Evolutionary conservation across 2,113 vertebrate species (phyloP), one percentile per base, ranked within the genome.

Genomic region (Phalacrocorax pelagicus): DNA sequence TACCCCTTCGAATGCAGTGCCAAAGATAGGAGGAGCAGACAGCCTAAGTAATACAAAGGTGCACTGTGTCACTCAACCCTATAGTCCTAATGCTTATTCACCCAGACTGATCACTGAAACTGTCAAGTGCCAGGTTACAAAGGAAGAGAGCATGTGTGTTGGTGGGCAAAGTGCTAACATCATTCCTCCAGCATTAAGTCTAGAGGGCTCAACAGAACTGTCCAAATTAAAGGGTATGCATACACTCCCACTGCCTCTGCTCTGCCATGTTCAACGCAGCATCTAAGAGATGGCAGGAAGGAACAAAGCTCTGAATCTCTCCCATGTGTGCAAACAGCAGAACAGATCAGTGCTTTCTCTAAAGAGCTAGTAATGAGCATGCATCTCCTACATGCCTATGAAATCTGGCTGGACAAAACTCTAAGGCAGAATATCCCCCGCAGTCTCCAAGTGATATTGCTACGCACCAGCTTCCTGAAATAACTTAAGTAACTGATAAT

Each of bases 1-100:
- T 22, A 36, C 3, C 27, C 54, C 44, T 75, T 54, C 7, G 34
- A 94, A 49, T 32, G 40, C 57, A 79, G 66, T 6, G 7, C 54
- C 55, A 70, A 89, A 90, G 65, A 52, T 1, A 78, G 86, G 81
- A 94, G 66, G 34, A 81, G 66, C 66, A 91, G 42, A 40, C 66
- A 90, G 58, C 15, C 36, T 84, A 88, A 95, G 91, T 66, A 91
- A 80, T 62, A 85, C 12, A 73, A 91, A 94, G 69, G 75, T 84
- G 46, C 29, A 58, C 51, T 17, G 26, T 81, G 90, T 88, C 71
- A 81, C 54, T 94, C 82, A 92, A 86, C 80, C 47, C 23, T 74
- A 3, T 11, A 57, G 75, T 67, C 42, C 47, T 86, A 78, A 52
- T 66, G 67, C 77, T 81, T 77, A 73, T 86, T 90, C 83, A 88